Base-by-base conservation (phyloP, 1,140 invertebrate species). In the Melitaea cinxia region DNA sequence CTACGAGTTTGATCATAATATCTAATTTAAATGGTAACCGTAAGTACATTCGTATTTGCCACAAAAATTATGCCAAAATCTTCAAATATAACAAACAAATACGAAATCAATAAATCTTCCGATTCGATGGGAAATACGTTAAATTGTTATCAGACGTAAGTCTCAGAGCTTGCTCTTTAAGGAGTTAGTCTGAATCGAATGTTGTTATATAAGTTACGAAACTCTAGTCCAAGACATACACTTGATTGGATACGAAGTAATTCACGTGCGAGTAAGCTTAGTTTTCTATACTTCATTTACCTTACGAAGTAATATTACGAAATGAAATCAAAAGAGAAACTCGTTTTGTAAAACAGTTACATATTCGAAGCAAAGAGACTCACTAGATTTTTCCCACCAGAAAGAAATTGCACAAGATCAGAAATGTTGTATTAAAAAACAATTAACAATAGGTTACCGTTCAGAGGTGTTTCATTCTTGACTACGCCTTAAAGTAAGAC, bases 401-500 rank as follows among this genome's bases (percentile, higher is more conserved):
- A 12, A 17, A 42, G n/a, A 33, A 33, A 33, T 33, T 33, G 30
- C 37, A 4, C 15, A 45, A 1, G 39, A 45, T 2, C 17, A 45
- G 15, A 45, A 45, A 45, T 1, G 17, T 3, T 45, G 21, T 14
- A 47, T 47, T 23, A 47, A 17, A 47, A 47, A 47, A 47, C 42
- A n/a, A 47, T 47, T 23, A 58, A 58, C 56, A 58, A 47, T 23
- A n/a, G n/a, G 24, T 57, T 49, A 52, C 19, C 30, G 28, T 47
- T 55, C 37, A 35, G 28, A 61, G 50, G 30, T 37, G 52, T 68
- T 72, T 72, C 54, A 68, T 72, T 62, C 60, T 68, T 57, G 65
- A 68, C 45, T 68, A 56, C 57, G 65, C 57, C 61, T 65, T 65
- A 62, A 71, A 72, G 59, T 68, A 60, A 70, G 62, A 62, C 65